These are phyloP conservation scores for Ricordea florida DNA, from an alignment of 92 coral and sea anemone genomes.

Conservation along the genomic window DNA sequence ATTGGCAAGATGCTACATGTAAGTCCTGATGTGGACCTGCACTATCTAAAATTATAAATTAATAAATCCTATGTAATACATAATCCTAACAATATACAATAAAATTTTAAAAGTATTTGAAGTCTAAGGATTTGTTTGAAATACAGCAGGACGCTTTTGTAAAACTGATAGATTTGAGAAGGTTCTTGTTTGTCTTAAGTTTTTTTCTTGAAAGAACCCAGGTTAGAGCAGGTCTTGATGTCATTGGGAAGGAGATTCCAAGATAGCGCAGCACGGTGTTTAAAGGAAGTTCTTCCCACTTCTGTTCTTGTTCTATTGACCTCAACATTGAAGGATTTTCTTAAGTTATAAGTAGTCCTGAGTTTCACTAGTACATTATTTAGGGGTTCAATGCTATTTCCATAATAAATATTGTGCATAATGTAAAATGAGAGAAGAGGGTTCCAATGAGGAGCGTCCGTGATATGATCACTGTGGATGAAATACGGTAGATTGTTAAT, in stretches of 20 bases:
- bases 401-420: not conserved
- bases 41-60: not conserved
- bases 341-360: not conserved
- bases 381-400: not conserved
- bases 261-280: not conserved
- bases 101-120: not conserved
- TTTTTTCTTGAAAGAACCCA: not conserved
- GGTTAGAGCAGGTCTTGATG: not conserved
- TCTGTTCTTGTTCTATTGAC: not conserved
- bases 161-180: not conserved
- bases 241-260: not conserved
- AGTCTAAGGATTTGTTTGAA: not conserved
- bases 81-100: not conserved
- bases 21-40: conserved; percentile 6
- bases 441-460: not conserved
- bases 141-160: not conserved
- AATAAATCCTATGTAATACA: not conserved
- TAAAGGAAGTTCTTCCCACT: not conserved
- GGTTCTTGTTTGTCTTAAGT: not conserved
- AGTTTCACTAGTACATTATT: not conserved
- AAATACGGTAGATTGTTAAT: not conserved
- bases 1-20: not conserved
- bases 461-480: not conserved
- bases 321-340: not conserved
- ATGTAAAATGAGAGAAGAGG: not conserved